phyloP scores from a whole-genome alignment of 2,113 vertebrate species.

The Myodes glareolus region DNA sequence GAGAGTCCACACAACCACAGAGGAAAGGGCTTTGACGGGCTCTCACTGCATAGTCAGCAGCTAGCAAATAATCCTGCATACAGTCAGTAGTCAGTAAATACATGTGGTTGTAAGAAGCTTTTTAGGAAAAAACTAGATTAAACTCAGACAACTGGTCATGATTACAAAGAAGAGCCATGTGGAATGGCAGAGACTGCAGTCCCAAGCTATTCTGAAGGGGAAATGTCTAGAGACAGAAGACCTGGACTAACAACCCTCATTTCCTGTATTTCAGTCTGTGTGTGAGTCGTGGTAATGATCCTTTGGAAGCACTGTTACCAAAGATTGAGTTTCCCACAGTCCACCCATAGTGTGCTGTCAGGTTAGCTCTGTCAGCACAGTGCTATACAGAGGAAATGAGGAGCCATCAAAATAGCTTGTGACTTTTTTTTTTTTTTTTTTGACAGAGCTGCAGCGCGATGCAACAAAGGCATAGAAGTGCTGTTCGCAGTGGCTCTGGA shows the following conservation, averaged over 20 bases:
- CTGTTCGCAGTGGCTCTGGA: slow-evolving; percentile 95
- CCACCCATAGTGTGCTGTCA: background rate
- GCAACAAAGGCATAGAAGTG: slow-evolving; percentile 97
- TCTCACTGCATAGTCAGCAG: background rate
- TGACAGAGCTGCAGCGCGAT: slow-evolving; percentile 94
- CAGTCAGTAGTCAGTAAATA: slow-evolving; percentile 8
- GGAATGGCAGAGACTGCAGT: slow-evolving; percentile 1
- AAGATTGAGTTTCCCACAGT: slow-evolving; percentile 26
- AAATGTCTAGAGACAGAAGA: background rate
- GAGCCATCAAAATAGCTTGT: background rate
- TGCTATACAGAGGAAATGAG: background rate
- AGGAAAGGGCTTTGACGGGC: background rate
- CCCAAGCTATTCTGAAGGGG: background rate
- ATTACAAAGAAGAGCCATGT: background rate
- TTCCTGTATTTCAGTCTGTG: background rate
- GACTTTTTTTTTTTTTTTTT: background rate
- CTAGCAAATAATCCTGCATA: background rate
- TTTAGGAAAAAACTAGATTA: background rate
- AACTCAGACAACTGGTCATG: background rate
- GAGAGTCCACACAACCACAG: background rate
- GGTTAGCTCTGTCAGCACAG: background rate
- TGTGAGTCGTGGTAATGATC: background rate
- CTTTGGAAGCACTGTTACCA: slow-evolving; percentile 35
- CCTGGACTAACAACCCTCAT: background rate
- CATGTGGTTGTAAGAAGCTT: background rate